Conservation (phyloP, 2,888 invertebrate genomes). For the Drosophila percnosoma region DNA sequence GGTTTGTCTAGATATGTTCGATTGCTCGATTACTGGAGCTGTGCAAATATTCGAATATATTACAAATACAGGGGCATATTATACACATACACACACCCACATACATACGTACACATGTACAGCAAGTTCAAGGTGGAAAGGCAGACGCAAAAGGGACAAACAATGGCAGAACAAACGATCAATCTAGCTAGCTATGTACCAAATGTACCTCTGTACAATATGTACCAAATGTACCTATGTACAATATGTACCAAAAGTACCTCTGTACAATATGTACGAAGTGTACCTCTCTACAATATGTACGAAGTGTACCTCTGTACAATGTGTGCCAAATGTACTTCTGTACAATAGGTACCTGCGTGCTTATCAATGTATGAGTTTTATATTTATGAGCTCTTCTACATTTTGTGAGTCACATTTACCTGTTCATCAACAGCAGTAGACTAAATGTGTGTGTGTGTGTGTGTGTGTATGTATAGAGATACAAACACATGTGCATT, state of each 20-base stretch:
- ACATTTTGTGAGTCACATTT: conserved; percentile 60
- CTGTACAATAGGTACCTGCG: background rate
- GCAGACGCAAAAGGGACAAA: conserved; percentile 33
- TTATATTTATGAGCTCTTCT: conserved; percentile 14
- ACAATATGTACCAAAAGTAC: background rate
- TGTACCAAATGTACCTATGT: background rate
- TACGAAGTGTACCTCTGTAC: background rate
- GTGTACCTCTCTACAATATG: background rate
- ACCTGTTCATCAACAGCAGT: conserved; percentile 23
- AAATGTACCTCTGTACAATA: background rate
- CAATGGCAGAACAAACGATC: conserved; percentile 20
- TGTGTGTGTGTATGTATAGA: conserved; percentile 5
- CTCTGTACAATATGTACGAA: background rate
- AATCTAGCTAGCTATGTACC: background rate
- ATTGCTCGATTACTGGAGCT: conserved; percentile 20
- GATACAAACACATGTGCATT: conserved; percentile 6
- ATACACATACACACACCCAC: background rate
- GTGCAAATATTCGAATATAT: conserved; percentile 31
- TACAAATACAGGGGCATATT: background rate
- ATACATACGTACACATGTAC: background rate
- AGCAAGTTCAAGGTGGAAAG: conserved; percentile 62
- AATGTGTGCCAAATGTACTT: background rate
- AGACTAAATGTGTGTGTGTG: background rate
- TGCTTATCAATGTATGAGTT: background rate
- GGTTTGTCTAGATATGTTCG: background rate